Percentiles rank a stretch among this genome's conserved stretches.
phyloP scores from a whole-genome alignment of 2,113 vertebrate genomes.

The Pluvialis apricaria region DNA sequence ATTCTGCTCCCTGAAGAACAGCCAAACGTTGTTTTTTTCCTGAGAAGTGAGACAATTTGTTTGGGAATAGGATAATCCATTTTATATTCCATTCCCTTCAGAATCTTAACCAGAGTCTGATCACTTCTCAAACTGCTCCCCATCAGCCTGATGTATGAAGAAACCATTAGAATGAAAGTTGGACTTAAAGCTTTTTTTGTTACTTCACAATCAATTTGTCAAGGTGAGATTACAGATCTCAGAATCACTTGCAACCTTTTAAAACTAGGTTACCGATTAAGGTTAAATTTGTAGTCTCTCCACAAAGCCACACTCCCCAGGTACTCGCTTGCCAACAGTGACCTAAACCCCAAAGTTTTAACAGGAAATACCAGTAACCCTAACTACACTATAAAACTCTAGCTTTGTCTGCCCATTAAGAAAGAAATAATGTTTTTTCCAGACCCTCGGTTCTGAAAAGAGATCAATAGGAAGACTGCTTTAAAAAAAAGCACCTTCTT shows the following conservation, averaged over 20 bases:
- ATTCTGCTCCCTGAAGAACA: background rate
- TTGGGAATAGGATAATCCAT: background rate
- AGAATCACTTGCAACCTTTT: background rate
- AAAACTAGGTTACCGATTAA: background rate
- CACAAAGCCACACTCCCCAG: background rate
- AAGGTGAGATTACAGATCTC: background rate
- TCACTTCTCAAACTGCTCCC: background rate
- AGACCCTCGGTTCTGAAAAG: background rate
- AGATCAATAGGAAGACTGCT: background rate
- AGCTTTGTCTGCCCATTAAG: background rate
- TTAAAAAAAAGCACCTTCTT: background rate
- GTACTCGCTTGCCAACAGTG: background rate
- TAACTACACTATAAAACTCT: background rate
- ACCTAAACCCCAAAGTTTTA: background rate
- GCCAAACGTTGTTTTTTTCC: background rate
- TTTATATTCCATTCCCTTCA: background rate
- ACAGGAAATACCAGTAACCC: background rate
- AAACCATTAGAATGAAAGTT: background rate
- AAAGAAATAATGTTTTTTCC: background rate
- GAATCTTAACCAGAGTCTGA: background rate
- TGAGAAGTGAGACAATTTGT: background rate
- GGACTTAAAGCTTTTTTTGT: background rate
- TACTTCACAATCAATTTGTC: background rate
- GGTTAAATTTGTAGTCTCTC: background rate
- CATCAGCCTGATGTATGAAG: background rate